Conservation (phyloP, 92 coral and sea anemone genomes). For the Diadumene lineata region DNA sequence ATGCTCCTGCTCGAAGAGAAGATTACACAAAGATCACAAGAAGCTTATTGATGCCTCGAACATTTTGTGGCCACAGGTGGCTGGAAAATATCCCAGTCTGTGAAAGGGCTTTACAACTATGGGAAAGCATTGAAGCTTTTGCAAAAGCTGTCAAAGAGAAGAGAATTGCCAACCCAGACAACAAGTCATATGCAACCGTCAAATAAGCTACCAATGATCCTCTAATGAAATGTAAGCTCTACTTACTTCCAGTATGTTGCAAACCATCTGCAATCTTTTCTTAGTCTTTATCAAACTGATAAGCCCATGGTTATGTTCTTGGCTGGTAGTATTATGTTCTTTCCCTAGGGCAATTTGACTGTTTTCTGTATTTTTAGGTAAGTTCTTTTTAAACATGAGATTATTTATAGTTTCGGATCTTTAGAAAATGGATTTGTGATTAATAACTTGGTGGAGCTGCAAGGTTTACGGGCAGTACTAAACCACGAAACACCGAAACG, state of each 20-base stretch:
- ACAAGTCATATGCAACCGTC: conserved; percentile 44
- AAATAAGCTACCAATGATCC: conserved; percentile 52
- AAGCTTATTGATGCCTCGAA: too few species aligned
- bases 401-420: too few species aligned
- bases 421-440: too few species aligned
- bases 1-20: conserved; percentile 53
- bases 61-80: conserved; percentile 42
- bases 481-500: too few species aligned
- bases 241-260: conserved; percentile 54
- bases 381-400: too few species aligned
- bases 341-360: too few species aligned
- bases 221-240: conserved; percentile 34
- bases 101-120: conserved; percentile 43
- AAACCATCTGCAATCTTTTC: conserved; percentile 38
- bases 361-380: too few species aligned
- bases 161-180: conserved; percentile 37
- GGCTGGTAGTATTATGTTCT: too few species aligned
- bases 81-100: conserved; percentile 46
- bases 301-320: conserved; percentile 49
- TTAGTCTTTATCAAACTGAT: conserved; percentile 46
- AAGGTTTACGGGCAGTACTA: too few species aligned
- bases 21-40: too few species aligned
- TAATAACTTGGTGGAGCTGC: too few species aligned
- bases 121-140: conserved; percentile 54
- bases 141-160: conserved; percentile 57